Percentiles rank a stretch among this genome's conserved stretches.
Evolutionary conservation across 1,140 invertebrate species (phyloP).

Genomic region (Tetraneura akinire): DNA sequence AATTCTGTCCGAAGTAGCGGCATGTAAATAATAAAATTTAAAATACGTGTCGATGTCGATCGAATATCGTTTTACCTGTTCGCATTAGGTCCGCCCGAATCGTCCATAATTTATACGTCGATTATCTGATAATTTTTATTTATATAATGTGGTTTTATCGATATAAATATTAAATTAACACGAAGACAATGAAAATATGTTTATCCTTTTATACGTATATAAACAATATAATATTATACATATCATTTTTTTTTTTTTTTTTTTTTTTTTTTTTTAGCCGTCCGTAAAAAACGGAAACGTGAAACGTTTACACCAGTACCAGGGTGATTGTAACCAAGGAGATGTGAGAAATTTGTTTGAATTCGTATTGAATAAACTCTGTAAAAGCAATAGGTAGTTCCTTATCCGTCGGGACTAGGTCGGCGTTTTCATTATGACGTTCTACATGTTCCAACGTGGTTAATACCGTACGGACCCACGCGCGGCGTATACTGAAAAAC

Average conservation of each 20-base stretch:
- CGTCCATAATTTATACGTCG: too few relatives aligned
- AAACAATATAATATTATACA: background rate
- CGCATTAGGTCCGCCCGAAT: too few relatives aligned
- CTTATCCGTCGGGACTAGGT: background rate
- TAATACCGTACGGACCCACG: background rate
- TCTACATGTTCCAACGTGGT: background rate
- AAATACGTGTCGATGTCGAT: too few relatives aligned
- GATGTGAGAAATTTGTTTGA: background rate
- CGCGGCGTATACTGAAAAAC: background rate
- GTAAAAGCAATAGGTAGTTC: background rate
- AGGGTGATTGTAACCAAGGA: background rate
- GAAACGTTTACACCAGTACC: background rate
- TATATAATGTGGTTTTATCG: too few relatives aligned
- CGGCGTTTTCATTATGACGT: background rate
- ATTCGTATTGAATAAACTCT: background rate
- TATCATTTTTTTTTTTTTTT: too few relatives aligned
- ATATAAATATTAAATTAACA: too few relatives aligned
- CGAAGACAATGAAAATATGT: too few relatives aligned
- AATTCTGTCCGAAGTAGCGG: constrained; percentile 54
- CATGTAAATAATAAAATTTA: too few relatives aligned
- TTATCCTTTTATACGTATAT: too few relatives aligned
- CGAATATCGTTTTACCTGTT: too few relatives aligned
- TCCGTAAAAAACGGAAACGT: background rate
- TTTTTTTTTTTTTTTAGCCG: background rate
- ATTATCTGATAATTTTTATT: too few relatives aligned